Base-by-base conservation (phyloP, 1,140 invertebrate species). In the Sitobion miscanthi region DNA sequence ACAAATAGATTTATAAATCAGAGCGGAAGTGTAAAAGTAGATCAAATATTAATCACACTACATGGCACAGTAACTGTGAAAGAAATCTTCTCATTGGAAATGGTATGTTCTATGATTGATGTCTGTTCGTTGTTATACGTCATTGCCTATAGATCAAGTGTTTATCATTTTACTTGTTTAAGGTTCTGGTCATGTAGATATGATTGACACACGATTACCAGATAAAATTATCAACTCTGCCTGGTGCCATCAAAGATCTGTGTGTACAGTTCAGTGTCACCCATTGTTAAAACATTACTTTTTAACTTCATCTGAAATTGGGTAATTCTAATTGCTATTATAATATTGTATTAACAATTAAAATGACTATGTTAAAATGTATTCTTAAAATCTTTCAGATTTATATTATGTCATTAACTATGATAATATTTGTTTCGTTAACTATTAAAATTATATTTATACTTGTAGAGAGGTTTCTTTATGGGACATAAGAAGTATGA, bases 1-100 rank as follows among this genome's bases (percentile, higher is more conserved):
- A 49, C 77, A 93, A 93, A 82, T 91, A 94, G 94, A 62, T 94
- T 21, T 94, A 94, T 94, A 93, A 93, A 9, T 91, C 93, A 47
- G 90, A 94, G 42, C 94, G 93, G 25, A 42, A n/a, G 0, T 62
- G n/a, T 47, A 57, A 11, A 86, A 23, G 57, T 77, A 89, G 14
- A 90, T 82, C 9, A n/a, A 42, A 83, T 17, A 6, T 30, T 11
- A 38, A 11, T 38, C 94, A 94, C 89, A n/a, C 94, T 0, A 94
- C 94, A 57, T 94, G 94, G 94, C 94, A 94, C 92, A 62, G 93
- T 90, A 93, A 94, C 91, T 42, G 92, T 89, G 82, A 90, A 77
- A 93, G 94, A 57, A 94, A 83, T 62, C 86, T 94, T 9, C 87
- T 94, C 5, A 91, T 94, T 25, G 93, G 93, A 25, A 93, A 94